Base-by-base conservation (phyloP, 2,113 vertebrate genomes). In the Carassius gibelio region DNA sequence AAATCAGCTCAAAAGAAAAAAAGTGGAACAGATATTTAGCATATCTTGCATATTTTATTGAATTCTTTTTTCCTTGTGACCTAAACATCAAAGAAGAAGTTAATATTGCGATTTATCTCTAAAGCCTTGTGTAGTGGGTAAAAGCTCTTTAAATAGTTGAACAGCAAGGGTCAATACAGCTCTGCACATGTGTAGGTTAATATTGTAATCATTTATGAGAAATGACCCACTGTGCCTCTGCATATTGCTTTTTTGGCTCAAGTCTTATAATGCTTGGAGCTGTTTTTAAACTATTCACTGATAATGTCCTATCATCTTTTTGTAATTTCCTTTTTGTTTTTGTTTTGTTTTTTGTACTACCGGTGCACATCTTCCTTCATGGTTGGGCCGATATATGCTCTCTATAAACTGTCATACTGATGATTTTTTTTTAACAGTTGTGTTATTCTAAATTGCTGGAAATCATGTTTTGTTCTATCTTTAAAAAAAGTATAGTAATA, bases 151-250 rank as follows among this genome's bases (percentile, higher is more conserved):
- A 83, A 88, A 87, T 74, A 87, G 69, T 84, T 87, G 76, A 89
- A 85, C 81, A 80, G 84, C 82, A 83, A 75, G 81, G 85, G 75
- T 86, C 81, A 77, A 57, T 88, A 87, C 87, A 88, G 88, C 86
- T 76, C 42, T 84, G 75, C 79, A 86, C 85, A 88, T 84, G 71
- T 82, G 83, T 71, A 86, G 76, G 72, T 79, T 79, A 82, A 88
- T 72, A 76, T 72, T 78, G 81, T 90, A 89, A 91, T 90, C 89
- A 91, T 90, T 91, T 74, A 90, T 91, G 88, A 89, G 88, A 45
- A 84, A 75, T 81, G 75, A 85, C 84, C 38, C 87, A 72, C 84
- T 86, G 82, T 78, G 87, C 82, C 83, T 57, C 45, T 87, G 81
- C 74, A 85, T 86, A 86, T 68, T 84, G 66, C 85, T 77, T 88